These are phyloP conservation scores for Lagopus leucura DNA, from an alignment of 2,113 vertebrate species.

Conservation along the genomic window DNA sequence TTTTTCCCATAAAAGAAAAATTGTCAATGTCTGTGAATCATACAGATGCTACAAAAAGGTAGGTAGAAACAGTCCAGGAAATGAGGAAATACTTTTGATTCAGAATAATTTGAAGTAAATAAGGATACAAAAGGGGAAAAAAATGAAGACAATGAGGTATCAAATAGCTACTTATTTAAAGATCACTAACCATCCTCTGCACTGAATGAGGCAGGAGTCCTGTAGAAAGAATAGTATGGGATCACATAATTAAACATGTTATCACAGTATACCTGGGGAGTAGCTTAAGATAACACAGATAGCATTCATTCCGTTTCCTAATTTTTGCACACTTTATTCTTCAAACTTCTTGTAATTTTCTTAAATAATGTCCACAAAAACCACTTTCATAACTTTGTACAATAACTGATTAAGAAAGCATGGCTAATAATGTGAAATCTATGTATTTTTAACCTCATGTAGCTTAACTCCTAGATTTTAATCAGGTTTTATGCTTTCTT, in stretches of 20 bases:
- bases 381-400: not conserved
- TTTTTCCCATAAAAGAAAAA: not conserved
- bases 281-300: not conserved
- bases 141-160: slow-evolving; percentile 49
- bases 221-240: slow-evolving; percentile 65
- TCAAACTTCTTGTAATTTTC: not conserved
- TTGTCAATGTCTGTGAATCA: slow-evolving; percentile 17
- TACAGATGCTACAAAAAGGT: slow-evolving; percentile 53
- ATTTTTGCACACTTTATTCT: not conserved
- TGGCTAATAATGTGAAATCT: rapidly evolving
- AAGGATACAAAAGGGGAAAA: not conserved
- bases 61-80: slow-evolving; percentile 54
- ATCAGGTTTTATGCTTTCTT: not conserved
- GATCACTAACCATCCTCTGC: slow-evolving; percentile 66
- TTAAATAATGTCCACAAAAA: not conserved
- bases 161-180: slow-evolving; percentile 56
- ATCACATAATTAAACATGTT: slow-evolving; percentile 64
- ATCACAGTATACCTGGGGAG: not conserved
- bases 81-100: slow-evolving; percentile 16
- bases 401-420: not conserved
- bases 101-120: slow-evolving; percentile 11
- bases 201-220: slow-evolving; percentile 56
- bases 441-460: not conserved
- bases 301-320: not conserved
- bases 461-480: not conserved